Base-by-base conservation (phyloP, 2,113 vertebrate genomes). In the Promerops cafer region DNA sequence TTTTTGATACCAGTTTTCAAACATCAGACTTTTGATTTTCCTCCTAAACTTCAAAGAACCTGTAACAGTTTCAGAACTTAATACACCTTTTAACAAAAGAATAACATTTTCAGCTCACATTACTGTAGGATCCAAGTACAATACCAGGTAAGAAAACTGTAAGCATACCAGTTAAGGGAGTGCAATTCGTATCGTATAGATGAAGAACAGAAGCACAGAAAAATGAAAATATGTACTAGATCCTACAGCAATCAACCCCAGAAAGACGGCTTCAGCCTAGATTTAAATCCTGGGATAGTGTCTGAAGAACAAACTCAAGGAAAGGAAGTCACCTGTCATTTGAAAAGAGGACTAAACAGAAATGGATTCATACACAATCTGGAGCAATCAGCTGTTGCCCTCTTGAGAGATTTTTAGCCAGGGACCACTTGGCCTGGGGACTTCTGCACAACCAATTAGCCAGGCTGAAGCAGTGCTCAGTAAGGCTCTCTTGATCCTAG, bases 401-500 rank as follows among this genome's bases (percentile, higher is more conserved):
- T 64, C 42, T 13, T 2, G 1, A 57, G 9, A 81, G 24, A 59
- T 79, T 70, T 75, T 82, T 33, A 78, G 69, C 3, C 24, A 80
- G 14, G 12, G 37, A 75, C 53, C 0, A 1, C 39, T 54, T 3
- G 0, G 9, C 18, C 53, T 31, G 18, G 11, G 47, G 10, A 87
- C 15, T 35, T 65, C 45, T 12, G 22, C 31, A 61, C 10, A 31
- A 45, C 27, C 39, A 64, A 24, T 5, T 5, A 52, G 15, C 7
- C 42, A 53, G 26, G 31, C 40, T 49, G 42, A 59, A 30, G 16
- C 1, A 42, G 30, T 6, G 30, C 47, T 68, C 69, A 71, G 26
- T 10, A 69, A 53, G 16, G n/a, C 30, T 57, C 35, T 89, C 42
- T 10, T 12, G 13, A 13, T 69, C 12, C 54, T 24, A 80, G 11